Evolutionary conservation across 2,797 vertebrate species (phyloP).

Genomic region (Sebastes miniatus): DNA sequence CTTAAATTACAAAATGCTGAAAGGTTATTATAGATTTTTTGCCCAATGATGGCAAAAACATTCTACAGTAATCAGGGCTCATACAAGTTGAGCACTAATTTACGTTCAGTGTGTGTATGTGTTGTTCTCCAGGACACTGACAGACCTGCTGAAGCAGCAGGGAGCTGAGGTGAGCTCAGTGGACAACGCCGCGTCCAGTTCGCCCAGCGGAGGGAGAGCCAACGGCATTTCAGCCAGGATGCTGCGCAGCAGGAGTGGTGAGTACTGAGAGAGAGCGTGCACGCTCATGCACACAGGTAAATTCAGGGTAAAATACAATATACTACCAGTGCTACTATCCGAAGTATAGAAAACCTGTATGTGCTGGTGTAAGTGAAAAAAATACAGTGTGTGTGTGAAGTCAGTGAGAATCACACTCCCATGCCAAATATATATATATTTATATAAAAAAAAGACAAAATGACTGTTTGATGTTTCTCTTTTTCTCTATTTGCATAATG

Average conservation of each 20-base stretch:
- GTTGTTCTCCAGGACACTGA: constrained; percentile 84
- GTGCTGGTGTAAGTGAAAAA: not conserved
- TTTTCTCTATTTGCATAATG: too few species aligned
- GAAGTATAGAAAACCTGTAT: not conserved
- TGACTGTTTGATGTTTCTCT: not conserved
- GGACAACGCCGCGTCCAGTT: constrained; percentile 71
- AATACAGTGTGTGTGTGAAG: not conserved
- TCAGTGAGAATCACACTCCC: not conserved
- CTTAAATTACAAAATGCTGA: too few species aligned
- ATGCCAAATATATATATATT: not conserved
- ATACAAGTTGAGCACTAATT: not conserved
- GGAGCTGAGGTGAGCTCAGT: constrained; percentile 75
- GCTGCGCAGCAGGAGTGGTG: constrained; percentile 87
- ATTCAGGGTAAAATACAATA: not conserved
- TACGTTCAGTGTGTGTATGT: not conserved
- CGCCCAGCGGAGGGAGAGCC: constrained; percentile 71
- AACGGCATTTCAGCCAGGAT: constrained; percentile 84
- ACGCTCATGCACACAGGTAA: not conserved
- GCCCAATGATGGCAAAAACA: too few species aligned
- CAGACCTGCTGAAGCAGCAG: constrained; percentile 93
- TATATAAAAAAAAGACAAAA: not conserved
- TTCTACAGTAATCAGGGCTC: not conserved
- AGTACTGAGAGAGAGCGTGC: constrained; percentile 47
- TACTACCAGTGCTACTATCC: not conserved
- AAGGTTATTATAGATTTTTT: too few species aligned